Evolutionary conservation across 1,140 invertebrate genomes (phyloP).

Genomic region (Grapholita molesta): DNA sequence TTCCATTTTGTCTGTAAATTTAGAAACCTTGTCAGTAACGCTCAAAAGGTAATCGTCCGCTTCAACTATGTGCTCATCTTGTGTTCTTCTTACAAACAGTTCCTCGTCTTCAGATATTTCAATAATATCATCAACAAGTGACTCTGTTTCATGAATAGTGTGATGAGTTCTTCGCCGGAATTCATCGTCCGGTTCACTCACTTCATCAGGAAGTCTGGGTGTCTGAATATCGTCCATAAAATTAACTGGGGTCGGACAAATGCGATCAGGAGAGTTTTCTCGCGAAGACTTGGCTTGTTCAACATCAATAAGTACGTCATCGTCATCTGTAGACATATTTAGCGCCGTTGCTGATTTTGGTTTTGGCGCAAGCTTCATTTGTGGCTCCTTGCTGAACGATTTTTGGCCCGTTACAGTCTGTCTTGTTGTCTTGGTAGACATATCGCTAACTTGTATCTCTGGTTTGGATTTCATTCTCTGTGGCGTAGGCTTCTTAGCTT

Average conservation of each 20-base stretch:
- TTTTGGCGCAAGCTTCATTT: constrained; percentile 62
- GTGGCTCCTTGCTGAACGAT: constrained; percentile 47
- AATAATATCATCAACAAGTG: constrained; percentile 75
- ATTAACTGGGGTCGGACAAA: constrained; percentile 81
- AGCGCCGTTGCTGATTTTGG: constrained; percentile 68
- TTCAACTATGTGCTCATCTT: constrained; percentile 46
- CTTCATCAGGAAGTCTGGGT: constrained; percentile 83
- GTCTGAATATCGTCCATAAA: constrained; percentile 79
- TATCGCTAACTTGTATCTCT: constrained; percentile 67
- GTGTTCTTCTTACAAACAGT: constrained; percentile 49
- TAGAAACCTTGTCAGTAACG: constrained; percentile 78
- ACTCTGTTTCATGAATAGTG: constrained; percentile 72
- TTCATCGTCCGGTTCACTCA: constrained; percentile 85
- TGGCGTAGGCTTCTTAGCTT: constrained; percentile 64
- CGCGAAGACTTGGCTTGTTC: constrained; percentile 85
- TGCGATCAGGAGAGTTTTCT: constrained; percentile 83
- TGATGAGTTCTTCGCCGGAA: constrained; percentile 54
- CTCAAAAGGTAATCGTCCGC: constrained; percentile 67
- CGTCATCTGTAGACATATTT: constrained; percentile 64
- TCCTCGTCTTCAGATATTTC: constrained; percentile 78
- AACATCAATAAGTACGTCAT: constrained; percentile 80
- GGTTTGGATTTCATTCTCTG: constrained; percentile 70
- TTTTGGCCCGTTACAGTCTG: constrained; percentile 61
- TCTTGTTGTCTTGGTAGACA: constrained; percentile 45
- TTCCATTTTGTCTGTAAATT: constrained; percentile 68